Evolutionary conservation across 1,140 invertebrate species (phyloP).

Genomic region (Oryzaephilus surinamensis): DNA sequence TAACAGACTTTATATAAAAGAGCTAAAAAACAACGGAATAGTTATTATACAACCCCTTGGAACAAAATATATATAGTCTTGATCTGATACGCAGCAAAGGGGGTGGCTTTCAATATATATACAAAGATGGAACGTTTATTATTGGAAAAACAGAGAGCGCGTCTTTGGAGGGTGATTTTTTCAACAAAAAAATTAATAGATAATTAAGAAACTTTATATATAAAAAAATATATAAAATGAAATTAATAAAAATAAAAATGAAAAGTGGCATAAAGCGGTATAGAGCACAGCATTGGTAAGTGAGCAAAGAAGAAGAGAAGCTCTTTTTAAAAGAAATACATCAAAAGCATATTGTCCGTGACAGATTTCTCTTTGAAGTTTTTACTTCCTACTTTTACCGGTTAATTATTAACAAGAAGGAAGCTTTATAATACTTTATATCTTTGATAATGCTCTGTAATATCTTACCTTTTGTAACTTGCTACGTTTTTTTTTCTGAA

Average conservation of each 20-base stretch:
- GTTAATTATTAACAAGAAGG: conserved; percentile 32
- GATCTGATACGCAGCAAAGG: no score
- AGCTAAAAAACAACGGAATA: no score
- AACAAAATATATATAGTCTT: no score
- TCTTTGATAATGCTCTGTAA: conserved; percentile 16
- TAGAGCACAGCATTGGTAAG: no score
- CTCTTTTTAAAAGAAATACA: conserved; percentile 16
- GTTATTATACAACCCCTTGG: no score
- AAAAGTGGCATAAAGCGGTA: conserved; percentile 14
- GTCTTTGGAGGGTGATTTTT: no score
- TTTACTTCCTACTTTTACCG: conserved; percentile 26
- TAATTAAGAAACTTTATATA: no score
- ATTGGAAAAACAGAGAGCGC: no score
- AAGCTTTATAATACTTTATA: conserved; percentile 23
- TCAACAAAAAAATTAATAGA: no score
- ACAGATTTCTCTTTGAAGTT: conserved; percentile 29
- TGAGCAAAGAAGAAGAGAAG: conserved; percentile 10
- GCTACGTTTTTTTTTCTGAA: conserved; percentile 6
- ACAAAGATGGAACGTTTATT: no score
- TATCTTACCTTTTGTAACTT: conserved; percentile 15
- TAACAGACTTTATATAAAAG: conserved; percentile 3
- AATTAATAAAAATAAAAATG: conserved; percentile 23
- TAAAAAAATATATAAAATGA: no score
- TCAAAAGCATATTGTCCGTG: conserved; percentile 32
- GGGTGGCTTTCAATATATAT: no score